These are phyloP conservation scores for Microcebus tavaratra DNA, from an alignment of 2,113 vertebrate genomes.

Conservation along the genomic window DNA sequence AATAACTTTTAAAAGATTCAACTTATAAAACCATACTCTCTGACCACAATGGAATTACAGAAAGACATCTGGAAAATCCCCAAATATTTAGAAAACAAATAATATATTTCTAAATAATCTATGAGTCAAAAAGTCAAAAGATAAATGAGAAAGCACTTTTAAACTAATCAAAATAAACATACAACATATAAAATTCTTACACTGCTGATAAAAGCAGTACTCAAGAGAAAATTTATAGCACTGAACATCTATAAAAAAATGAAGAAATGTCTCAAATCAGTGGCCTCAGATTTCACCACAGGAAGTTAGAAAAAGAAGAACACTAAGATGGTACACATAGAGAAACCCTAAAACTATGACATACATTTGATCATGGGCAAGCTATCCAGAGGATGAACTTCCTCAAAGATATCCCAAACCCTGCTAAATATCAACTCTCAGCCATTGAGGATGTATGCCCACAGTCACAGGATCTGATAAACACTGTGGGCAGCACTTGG, in stretches of 20 bases:
- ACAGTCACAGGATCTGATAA: background rate
- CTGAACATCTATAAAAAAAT: background rate
- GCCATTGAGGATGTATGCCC: background rate
- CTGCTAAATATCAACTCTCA: background rate
- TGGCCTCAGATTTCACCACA: background rate
- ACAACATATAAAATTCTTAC: background rate
- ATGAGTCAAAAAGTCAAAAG: conserved; percentile 6
- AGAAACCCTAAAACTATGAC: background rate
- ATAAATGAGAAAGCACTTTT: conserved; percentile 25
- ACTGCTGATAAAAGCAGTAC: background rate
- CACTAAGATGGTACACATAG: background rate
- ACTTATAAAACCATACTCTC: conserved; percentile 2
- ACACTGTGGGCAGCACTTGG: background rate
- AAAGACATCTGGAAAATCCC: conserved; percentile 25
- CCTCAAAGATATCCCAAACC: background rate
- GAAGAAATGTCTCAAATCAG: background rate
- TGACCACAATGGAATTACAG: background rate
- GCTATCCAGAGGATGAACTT: background rate
- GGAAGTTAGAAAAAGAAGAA: conserved; percentile 15
- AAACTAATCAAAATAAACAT: conserved; percentile 31
- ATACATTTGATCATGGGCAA: background rate
- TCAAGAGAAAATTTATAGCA: background rate
- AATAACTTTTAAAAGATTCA: conserved; percentile 19
- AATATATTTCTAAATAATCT: conserved; percentile 14
- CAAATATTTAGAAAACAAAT: conserved; percentile 35